phyloP scores from a whole-genome alignment of 2,113 vertebrate species.

The Penelope pileata region DNA sequence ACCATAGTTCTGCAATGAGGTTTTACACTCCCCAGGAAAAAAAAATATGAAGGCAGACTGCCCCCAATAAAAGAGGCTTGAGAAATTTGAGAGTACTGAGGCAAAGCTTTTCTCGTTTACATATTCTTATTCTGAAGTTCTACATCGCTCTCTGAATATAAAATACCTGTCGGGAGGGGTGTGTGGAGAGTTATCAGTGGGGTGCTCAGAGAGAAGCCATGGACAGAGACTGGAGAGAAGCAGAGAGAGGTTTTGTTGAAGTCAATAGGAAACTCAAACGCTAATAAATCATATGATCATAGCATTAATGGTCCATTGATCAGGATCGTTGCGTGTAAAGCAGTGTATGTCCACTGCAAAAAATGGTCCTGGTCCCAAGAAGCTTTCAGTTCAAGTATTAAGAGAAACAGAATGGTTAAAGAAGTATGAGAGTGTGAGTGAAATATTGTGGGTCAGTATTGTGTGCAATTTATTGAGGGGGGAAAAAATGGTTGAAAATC shows the following conservation, averaged over 20 bases:
- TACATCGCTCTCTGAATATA: no score
- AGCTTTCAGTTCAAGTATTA: background rate
- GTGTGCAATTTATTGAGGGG: background rate
- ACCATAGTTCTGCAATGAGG: conserved; percentile 11
- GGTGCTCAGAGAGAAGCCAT: background rate
- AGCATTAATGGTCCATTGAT: background rate
- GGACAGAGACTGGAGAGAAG: background rate
- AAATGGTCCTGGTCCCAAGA: background rate
- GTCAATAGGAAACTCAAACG: background rate
- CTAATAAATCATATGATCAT: background rate
- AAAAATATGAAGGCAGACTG: background rate
- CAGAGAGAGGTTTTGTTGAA: background rate
- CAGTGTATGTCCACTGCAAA: background rate
- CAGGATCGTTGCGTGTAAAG: background rate
- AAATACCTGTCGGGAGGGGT: background rate
- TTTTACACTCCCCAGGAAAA: conserved; percentile 1
- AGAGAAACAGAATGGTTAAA: background rate
- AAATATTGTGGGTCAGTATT: background rate
- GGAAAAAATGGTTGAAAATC: background rate
- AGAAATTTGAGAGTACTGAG: background rate
- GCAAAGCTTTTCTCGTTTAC: background rate
- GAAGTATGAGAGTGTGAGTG: background rate
- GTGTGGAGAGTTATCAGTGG: background rate
- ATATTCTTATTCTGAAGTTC: background rate
- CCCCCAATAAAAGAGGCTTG: background rate